These are phyloP conservation scores for Bemisia tabaci DNA, from an alignment of 1,140 invertebrate genomes.

Conservation along the genomic window DNA sequence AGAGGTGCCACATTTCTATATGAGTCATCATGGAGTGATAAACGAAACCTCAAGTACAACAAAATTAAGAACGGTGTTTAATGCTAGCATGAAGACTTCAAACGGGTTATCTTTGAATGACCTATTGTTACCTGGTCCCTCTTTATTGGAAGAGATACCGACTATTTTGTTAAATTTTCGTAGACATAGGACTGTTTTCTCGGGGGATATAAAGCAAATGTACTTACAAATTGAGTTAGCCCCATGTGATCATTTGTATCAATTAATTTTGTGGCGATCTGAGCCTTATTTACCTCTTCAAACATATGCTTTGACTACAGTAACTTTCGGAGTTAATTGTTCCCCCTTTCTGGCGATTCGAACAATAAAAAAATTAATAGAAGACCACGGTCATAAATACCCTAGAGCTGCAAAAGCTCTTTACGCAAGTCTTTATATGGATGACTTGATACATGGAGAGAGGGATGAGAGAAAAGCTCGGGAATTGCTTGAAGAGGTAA, in stretches of 20 bases:
- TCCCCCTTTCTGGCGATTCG: constrained; percentile 1
- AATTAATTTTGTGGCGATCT: constrained; percentile 29
- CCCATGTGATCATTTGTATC: constrained; percentile 22
- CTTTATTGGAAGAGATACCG: constrained; percentile 23
- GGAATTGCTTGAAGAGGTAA: constrained; percentile 14
- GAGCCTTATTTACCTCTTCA: background rate
- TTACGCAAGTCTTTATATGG: constrained; percentile 2
- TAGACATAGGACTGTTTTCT: constrained; percentile 26
- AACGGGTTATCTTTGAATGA: constrained; percentile 8
- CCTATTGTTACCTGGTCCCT: background rate
- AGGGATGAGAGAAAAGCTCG: constrained; percentile 15
- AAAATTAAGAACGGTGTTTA: constrained; percentile 4
- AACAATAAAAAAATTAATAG: constrained; percentile 9
- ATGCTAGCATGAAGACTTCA: background rate
- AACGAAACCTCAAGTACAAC: too few species aligned
- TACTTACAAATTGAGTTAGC: constrained; percentile 29
- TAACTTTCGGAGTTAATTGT: constrained; percentile 30
- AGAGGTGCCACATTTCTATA: too few species aligned
- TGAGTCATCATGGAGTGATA: too few species aligned
- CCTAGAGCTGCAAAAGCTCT: constrained; percentile 15
- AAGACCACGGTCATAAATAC: constrained; percentile 22
- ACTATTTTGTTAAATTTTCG: constrained; percentile 32
- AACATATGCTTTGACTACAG: constrained; percentile 24
- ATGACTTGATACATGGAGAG: constrained; percentile 31
- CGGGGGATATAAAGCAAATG: constrained; percentile 32